Base-by-base conservation (phyloP, 92 coral and sea anemone species). In the Umimayanthus chanpuru region DNA sequence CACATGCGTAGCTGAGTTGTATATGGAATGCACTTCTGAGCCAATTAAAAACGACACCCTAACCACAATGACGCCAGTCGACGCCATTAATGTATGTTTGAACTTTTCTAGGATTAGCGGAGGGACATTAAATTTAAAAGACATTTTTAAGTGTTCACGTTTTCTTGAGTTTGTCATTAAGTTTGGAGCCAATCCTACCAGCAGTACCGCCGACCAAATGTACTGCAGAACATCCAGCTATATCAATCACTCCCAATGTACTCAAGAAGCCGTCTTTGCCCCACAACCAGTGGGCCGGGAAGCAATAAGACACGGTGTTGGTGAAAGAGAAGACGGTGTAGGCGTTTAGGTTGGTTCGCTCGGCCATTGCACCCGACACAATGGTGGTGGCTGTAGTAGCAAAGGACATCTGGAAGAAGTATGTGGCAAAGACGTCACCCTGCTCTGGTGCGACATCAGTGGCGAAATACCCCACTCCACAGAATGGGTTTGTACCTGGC, bases 221-320 rank as follows among this genome's bases (percentile, higher is more conserved):
- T 23, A 95, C 96, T 6, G 98, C 93, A 23, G 93, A 89, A 64
- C 95, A 87, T 11, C 98, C 98, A 0, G 98, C 98, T 40, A 95
- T 91, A 89, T 95, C 98, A 18, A 95, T 95, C 5, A 94, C 98
- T 4, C 98, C 96, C 77, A 95, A 67, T 53, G 64, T 75, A 2
- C 81, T 74, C 16, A 95, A 89, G 92, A 96, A 95, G 9, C 98
- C 98, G 39, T 89, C n/a, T 6, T 91, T 76, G 40, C 88, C 96
- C 98, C 98, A 96, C 30, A 96, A 92, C 98, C 98, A 96, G 56
- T 94, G 98, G n/a, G 98, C 98, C 5, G 98, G 97, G 68, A 94
- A 84, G 65, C 93, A 89, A 88, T 94, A 96, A 23, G 97, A 91
- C n/a, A 94, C 47, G 6, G 98, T 96, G 72, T 96, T 96, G 9